phyloP scores from a whole-genome alignment of 2,888 invertebrate genomes.

The Bombylius major region DNA sequence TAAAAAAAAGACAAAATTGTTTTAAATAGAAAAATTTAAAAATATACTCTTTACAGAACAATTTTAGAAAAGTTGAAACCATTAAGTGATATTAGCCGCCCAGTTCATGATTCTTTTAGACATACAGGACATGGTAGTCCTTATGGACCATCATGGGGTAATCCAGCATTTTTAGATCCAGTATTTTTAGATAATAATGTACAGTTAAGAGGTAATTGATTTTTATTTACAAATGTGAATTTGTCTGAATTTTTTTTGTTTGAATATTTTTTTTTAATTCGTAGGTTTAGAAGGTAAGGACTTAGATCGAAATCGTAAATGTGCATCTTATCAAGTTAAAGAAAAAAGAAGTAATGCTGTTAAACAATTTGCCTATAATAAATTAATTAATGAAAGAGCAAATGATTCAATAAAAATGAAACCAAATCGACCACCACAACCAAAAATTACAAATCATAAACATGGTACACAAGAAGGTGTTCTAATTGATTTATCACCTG shows the following conservation, averaged over 20 bases:
- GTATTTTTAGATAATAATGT: constrained; percentile 44
- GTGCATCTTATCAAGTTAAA: constrained; percentile 29
- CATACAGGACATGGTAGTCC: constrained; percentile 67
- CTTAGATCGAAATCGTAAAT: constrained; percentile 36
- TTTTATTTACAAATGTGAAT: not conserved
- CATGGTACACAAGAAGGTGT: constrained; percentile 43
- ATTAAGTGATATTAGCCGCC: constrained; percentile 67
- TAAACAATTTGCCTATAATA: constrained; percentile 73
- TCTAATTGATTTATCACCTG: constrained; percentile 60
- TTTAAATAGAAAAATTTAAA: not conserved
- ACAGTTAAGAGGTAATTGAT: constrained; percentile 19
- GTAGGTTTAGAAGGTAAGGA: constrained; percentile 1
- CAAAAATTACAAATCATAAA: constrained; percentile 17
- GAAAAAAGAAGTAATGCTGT: constrained; percentile 34
- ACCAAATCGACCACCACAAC: constrained; percentile 37
- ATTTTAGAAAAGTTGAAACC: constrained; percentile 57
- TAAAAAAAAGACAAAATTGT: constrained; percentile 45
- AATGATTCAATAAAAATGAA: constrained; percentile 22
- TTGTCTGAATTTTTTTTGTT: not conserved
- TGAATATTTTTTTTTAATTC: not conserved
- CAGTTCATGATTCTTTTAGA: constrained; percentile 67
- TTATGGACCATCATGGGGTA: constrained; percentile 73
- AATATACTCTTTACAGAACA: constrained; percentile 29
- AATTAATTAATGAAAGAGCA: constrained; percentile 57
- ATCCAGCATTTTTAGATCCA: constrained; percentile 64